A percentile compares a stretch with the other conserved stretches of the same genome.
Conservation (phyloP, 1,140 invertebrate genomes). For the Polypedilum pembai region DNA sequence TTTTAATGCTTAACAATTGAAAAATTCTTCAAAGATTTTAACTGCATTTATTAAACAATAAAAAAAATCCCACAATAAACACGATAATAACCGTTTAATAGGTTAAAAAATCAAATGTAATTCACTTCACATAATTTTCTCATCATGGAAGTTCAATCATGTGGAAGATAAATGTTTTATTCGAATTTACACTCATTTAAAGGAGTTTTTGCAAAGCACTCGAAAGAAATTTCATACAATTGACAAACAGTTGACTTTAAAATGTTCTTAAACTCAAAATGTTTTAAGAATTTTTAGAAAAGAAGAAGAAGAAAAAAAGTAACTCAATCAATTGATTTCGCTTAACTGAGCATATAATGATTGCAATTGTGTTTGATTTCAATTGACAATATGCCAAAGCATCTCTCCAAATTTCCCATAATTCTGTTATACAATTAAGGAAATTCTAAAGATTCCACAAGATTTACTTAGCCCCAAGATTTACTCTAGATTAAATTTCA, state of each 20-base stretch:
- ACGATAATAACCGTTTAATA: too few species aligned
- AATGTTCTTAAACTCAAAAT: constrained; percentile 19
- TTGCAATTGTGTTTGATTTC: background rate
- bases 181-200: background rate
- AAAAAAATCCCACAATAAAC: too few species aligned
- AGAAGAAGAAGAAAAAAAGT: background rate
- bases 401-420: background rate
- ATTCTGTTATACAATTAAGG: background rate
- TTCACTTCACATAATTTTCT: too few species aligned
- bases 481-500: background rate
- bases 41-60: too few species aligned
- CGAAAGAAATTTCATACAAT: background rate
- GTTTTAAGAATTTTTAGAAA: background rate
- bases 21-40: too few species aligned
- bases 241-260: constrained; percentile 12
- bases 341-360: constrained; percentile 8
- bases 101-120: too few species aligned
- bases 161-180: background rate
- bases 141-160: background rate
- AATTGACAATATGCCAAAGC: background rate
- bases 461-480: background rate
- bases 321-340: background rate
- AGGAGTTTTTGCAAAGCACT: background rate
- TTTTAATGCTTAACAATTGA: too few species aligned
- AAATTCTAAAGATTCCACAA: background rate